Base-by-base conservation (phyloP, 2,888 invertebrate genomes). In the Slavum lentiscoides region DNA sequence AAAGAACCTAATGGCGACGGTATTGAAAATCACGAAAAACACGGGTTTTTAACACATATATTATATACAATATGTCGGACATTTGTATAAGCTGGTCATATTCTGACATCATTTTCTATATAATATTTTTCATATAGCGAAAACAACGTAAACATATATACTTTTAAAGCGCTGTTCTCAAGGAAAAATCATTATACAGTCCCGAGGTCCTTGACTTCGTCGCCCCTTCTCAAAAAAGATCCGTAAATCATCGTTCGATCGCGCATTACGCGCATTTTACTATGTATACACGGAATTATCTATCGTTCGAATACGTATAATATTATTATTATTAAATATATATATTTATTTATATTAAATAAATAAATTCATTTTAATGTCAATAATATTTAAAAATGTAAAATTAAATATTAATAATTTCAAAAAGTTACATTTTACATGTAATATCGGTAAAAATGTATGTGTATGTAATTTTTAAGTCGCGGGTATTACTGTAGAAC, bases 181-280 rank as follows among this genome's bases (percentile, higher is more conserved):
- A 75, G 74, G 66, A 75, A 58, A 62, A 74, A 75, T n/a, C 19
- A 58, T 74, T 58, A 4, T 30, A 4, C 30, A 70, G 5, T n/a
- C 17, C 30, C 2, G 21, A 58, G 58, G 74, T 66, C 74, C 19
- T 66, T 58, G 19, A 67, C 39, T 67, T 15, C 15, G n/a, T 37
- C n/a, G 19, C 21, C 58, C 17, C 11, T 66, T 75, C 7, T 43
- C 19, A 74, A 6, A 74, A 74, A 13, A 58, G 30, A 30, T 30
- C 66, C 53, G 15, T 37, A 53, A 74, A 66, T 39, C 39, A 53
- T 66, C n/a, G 55, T 74, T 74, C 53, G 49, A 39, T 74, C 53
- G 37, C 53, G 55, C 49, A 30, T 4, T 4, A 4, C 30, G 30
- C 21, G 9, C 6, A 55, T 39, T 55, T 64, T 9, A n/a, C 53